These are phyloP conservation scores for Cuculus canorus DNA, from an alignment of 2,797 vertebrate genomes.

Conservation along the genomic window DNA sequence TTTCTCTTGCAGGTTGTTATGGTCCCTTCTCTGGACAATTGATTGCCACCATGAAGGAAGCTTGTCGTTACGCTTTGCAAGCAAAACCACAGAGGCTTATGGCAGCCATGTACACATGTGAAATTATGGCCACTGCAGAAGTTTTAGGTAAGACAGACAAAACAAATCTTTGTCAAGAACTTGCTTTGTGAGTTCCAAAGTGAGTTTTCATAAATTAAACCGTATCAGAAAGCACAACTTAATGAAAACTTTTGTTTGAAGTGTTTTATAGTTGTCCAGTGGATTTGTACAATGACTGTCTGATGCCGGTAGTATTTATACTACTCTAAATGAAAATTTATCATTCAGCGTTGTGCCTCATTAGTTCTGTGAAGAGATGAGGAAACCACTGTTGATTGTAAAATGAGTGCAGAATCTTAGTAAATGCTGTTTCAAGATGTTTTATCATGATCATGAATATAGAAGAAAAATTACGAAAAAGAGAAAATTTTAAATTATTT, in stretches of 20 bases:
- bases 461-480: background rate
- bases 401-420: background rate
- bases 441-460: background rate
- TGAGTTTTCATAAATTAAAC: background rate
- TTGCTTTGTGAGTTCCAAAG: background rate
- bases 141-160: conserved; percentile 87
- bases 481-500: background rate
- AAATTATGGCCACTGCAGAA: conserved; percentile 95
- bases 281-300: conserved; percentile 6
- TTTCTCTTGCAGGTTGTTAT: conserved; percentile 80
- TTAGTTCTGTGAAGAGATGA: background rate
- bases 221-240: background rate
- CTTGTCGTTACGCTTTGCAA: conserved; percentile 90
- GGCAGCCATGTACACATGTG: conserved; percentile 98
- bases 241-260: background rate
- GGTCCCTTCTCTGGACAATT: conserved; percentile 94
- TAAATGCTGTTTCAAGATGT: background rate
- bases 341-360: background rate
- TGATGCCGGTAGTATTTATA: conserved; percentile 5
- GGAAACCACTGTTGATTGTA: background rate
- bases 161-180: background rate
- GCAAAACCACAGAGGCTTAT: conserved; percentile 93
- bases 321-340: background rate
- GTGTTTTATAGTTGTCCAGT: background rate
- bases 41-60: conserved; percentile 95